Base-by-base conservation (phyloP, 1,140 invertebrate species). In the Zaprionus nigranus region DNA sequence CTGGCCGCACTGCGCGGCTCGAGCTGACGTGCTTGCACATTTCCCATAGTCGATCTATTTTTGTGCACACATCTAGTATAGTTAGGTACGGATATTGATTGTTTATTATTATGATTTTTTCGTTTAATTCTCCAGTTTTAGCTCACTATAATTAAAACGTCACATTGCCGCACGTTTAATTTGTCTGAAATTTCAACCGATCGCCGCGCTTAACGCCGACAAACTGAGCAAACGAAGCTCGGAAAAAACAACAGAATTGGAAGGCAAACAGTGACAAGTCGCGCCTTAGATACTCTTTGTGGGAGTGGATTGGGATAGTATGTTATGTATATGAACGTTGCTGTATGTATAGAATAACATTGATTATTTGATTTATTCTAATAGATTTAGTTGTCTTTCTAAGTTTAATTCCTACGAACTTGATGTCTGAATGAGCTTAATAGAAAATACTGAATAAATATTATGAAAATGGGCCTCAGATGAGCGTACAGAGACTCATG, bases 171-270 rank as follows among this genome's bases (percentile, higher is more conserved):
- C 65, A 30, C 36, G 38, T 51, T 43, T 49, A 54, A 36, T 49
- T 46, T 46, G 49, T 34, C 60, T 74, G 54, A 78, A 90, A 85
- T 79, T 57, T 56, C 66, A 88, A 88, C 84, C 65, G 75, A 38
- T 61, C 84, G 26, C 70, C 73, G 30, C 63, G 81, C 74, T 78
- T 56, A 61, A 62, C 46, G 6, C 56, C 68, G 75, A 72, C 69
- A 73, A 83, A 87, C 84, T 87, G 74, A 75, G 75, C 78, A 71
- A 83, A 79, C 73, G 67, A 64, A 75, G 36, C 73, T 59, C 67
- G 24, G 40, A 34, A 49, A 59, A 71, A 75, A 75, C 73, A 75
- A 40, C 59, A 64, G 15, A 38, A 49, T n/a, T 2, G 5, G 11
- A 53, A 51, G 28, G 7, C 0, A n/a, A 30, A 51, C 11, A 15